Conservation (phyloP, 1,140 invertebrate species). For the Drosophila aff. region DNA sequence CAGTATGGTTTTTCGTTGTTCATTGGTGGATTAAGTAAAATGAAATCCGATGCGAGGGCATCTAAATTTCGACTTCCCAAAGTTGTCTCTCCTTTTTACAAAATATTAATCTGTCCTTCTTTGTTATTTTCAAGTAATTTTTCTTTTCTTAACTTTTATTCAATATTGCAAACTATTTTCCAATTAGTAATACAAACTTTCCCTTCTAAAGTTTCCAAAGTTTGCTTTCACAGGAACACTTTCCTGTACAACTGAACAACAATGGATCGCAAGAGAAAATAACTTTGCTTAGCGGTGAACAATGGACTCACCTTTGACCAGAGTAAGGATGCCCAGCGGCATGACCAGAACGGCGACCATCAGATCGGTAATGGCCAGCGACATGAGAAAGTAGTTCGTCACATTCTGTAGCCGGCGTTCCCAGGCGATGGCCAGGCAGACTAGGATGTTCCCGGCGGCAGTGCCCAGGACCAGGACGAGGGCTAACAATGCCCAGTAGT, state of each 20-base stretch:
- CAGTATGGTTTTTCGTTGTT: too few relatives aligned
- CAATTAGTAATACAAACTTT: conserved; percentile 13
- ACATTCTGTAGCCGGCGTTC: conserved; percentile 96
- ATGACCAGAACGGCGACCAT: conserved; percentile 96
- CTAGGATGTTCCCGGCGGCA: conserved; percentile 96
- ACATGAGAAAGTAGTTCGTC: conserved; percentile 98
- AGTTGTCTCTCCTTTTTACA: background rate
- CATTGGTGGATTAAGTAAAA: too few relatives aligned
- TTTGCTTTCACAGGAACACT: background rate
- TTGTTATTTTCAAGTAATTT: background rate
- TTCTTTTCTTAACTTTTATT: background rate
- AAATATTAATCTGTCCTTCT: background rate
- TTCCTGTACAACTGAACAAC: background rate
- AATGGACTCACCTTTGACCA: conserved; percentile 89
- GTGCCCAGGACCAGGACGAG: conserved; percentile 93
- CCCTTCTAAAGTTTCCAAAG: conserved; percentile 6
- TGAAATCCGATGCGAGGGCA: background rate
- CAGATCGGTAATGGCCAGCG: conserved; percentile 97
- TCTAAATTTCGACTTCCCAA: background rate
- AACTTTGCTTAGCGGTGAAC: conserved; percentile 3
- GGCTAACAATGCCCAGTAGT: conserved; percentile 91
- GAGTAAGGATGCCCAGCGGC: conserved; percentile 93
- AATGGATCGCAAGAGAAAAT: conserved; percentile 10
- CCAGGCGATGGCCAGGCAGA: conserved; percentile 95
- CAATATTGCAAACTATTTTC: background rate